Evolutionary conservation across 2,113 vertebrate species (phyloP).

Genomic region (Scolopax mira): DNA sequence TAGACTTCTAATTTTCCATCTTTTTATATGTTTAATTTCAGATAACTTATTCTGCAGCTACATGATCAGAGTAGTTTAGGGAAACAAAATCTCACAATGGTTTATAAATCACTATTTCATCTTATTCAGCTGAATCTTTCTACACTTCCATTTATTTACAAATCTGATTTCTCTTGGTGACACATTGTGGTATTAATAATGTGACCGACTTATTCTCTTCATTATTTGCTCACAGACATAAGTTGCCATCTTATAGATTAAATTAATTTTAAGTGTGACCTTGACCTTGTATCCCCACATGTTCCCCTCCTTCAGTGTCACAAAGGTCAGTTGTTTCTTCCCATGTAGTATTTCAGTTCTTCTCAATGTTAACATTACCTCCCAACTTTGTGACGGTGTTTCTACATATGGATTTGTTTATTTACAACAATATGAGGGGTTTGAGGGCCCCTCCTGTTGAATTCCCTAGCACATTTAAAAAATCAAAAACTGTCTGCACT

Average conservation of each 20-base stretch:
- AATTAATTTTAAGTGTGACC: background rate
- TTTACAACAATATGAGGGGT: background rate
- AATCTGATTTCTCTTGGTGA: background rate
- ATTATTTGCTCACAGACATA: background rate
- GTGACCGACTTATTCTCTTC: background rate
- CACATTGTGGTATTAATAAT: background rate
- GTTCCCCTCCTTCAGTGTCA: background rate
- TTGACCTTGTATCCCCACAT: background rate
- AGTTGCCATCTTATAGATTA: background rate
- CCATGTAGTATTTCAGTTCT: background rate
- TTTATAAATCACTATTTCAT: background rate
- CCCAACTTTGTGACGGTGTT: background rate
- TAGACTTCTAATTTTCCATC: background rate
- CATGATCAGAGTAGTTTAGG: background rate
- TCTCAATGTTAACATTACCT: background rate
- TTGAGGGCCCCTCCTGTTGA: background rate
- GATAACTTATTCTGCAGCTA: background rate
- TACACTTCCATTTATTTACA: background rate
- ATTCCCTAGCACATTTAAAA: background rate
- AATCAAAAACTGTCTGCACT: background rate
- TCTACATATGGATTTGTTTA: background rate
- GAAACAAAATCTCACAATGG: background rate
- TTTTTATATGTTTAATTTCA: background rate
- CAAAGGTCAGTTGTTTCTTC: background rate
- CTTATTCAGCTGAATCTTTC: background rate